Evolutionary conservation across 2,113 vertebrate genomes (phyloP).

Genomic region (Grantiella picta): DNA sequence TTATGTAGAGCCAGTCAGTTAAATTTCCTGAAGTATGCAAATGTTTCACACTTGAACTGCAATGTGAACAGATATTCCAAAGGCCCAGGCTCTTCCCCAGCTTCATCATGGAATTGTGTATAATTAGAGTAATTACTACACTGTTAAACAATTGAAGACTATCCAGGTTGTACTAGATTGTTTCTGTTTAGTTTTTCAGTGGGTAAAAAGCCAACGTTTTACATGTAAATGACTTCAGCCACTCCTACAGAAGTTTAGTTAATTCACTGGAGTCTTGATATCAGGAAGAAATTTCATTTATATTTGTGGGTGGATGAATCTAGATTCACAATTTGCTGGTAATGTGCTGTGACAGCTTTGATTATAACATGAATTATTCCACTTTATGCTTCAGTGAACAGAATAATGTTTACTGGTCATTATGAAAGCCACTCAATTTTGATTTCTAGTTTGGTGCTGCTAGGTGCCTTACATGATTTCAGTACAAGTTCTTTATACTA

Average conservation of each 20-base stretch:
- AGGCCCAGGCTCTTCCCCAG: background rate
- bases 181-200: background rate
- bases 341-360: slow-evolving; percentile 31
- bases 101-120: background rate
- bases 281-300: background rate
- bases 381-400: slow-evolving; percentile 2
- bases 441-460: background rate
- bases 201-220: background rate
- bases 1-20: background rate
- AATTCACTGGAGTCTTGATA: background rate
- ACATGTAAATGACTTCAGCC: background rate
- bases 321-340: background rate
- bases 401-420: slow-evolving; percentile 34
- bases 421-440: background rate
- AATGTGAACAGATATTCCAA: background rate
- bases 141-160: background rate
- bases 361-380: slow-evolving; percentile 34
- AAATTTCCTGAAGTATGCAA: background rate
- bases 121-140: background rate
- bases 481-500: background rate
- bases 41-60: background rate
- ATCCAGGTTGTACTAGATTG: background rate
- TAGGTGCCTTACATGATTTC: background rate
- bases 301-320: background rate
- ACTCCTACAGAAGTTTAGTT: background rate